Percentiles rank a stretch among this genome's conserved stretches.
Conservation (phyloP, 2,113 vertebrate genomes). For the Anseranas semipalmata region DNA sequence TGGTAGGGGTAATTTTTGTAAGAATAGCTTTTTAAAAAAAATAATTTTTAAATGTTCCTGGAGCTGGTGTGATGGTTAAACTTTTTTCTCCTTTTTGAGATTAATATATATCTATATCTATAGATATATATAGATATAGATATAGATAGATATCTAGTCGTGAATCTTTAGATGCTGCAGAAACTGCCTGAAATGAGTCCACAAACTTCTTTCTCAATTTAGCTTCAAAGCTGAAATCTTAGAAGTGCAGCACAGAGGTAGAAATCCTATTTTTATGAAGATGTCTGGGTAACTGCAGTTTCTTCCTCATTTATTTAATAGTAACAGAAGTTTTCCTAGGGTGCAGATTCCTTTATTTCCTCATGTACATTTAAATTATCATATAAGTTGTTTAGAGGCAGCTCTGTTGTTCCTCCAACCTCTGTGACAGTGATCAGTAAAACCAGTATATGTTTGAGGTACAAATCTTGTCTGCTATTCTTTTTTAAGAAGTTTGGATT, state of each 20-base stretch:
- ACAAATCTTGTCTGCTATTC: neutral
- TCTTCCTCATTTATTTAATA: neutral
- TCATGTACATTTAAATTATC: neutral
- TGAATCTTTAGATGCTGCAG: neutral
- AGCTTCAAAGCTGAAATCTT: neutral
- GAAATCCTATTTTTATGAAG: neutral
- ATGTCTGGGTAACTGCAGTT: neutral
- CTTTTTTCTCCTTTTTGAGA: neutral
- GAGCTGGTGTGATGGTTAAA: neutral
- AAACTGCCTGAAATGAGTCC: neutral
- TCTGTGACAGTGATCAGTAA: neutral
- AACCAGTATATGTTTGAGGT: neutral
- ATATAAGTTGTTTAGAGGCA: neutral
- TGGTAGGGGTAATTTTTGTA: neutral
- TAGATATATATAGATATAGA: no score
- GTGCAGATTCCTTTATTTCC: neutral
- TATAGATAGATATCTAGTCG: no score
- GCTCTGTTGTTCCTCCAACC: neutral
- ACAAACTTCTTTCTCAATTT: neutral
- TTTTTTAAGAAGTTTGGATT: neutral
- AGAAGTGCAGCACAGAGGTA: neutral
- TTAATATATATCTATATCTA: no score
- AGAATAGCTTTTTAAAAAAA: neutral
- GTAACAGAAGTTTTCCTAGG: neutral
- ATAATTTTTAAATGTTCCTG: neutral